phyloP scores from a whole-genome alignment of 2,888 invertebrate species.

The Xanthostigma xanthostigma region DNA sequence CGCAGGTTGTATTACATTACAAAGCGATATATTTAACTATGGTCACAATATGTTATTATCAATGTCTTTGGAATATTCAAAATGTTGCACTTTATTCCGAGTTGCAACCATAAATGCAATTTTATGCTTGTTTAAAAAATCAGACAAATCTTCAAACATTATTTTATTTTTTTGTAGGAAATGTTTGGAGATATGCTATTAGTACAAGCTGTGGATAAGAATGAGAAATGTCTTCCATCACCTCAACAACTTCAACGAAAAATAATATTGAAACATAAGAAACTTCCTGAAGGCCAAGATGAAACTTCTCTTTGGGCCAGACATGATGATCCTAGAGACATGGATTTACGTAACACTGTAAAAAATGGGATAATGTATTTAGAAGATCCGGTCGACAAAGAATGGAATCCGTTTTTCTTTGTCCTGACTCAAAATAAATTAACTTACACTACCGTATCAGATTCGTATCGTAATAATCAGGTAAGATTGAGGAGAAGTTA shows the following conservation, averaged over 20 bases:
- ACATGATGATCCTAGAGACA: conserved; percentile 49
- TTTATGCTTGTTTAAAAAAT: not conserved
- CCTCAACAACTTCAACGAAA: conserved; percentile 62
- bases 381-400: conserved; percentile 76
- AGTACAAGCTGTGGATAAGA: conserved; percentile 60
- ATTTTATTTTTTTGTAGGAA: conserved; percentile 30
- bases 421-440: conserved; percentile 78
- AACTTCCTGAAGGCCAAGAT: conserved; percentile 78
- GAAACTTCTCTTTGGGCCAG: conserved; percentile 45
- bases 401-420: conserved; percentile 90
- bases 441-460: conserved; percentile 51
- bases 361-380: conserved; percentile 82
- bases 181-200: conserved; percentile 78
- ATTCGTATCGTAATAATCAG: conserved; percentile 36
- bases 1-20: too few species aligned
- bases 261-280: conserved; percentile 83
- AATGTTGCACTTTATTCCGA: not conserved
- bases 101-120: not conserved
- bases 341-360: conserved; percentile 66
- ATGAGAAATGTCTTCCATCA: conserved; percentile 66
- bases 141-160: not conserved
- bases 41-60: too few species aligned
- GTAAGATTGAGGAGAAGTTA: conserved; percentile 11
- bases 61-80: too few species aligned
- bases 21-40: too few species aligned